phyloP scores from a whole-genome alignment of 2,888 invertebrate species.

The Leptura quadrifasciata region DNA sequence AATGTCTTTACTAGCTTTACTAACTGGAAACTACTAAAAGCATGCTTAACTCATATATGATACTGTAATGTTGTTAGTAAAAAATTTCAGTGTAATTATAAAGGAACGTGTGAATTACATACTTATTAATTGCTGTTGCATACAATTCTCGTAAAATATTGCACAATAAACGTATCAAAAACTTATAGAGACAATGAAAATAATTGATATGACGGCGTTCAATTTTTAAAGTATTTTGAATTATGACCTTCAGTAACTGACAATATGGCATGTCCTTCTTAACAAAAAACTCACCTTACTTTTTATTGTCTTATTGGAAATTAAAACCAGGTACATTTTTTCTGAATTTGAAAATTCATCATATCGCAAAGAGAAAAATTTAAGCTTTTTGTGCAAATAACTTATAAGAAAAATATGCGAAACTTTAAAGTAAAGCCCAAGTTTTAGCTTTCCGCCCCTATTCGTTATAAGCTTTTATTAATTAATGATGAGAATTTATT shows the following conservation, averaged over 20 bases:
- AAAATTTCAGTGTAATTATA: conserved; percentile 13
- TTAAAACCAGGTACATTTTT: neutral
- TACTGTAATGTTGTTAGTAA: conserved; percentile 10
- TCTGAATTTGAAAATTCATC: neutral
- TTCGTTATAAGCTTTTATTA: neutral
- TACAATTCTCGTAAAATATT: neutral
- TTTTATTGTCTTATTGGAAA: neutral
- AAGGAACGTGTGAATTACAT: conserved; percentile 12
- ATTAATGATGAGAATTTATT: neutral
- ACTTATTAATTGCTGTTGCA: neutral
- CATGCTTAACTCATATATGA: conserved; percentile 10
- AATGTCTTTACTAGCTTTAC: conserved; percentile 19
- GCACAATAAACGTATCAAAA: neutral
- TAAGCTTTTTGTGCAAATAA: neutral
- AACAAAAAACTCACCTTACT: neutral
- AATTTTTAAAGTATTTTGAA: neutral
- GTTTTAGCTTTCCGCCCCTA: neutral
- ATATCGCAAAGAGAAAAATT: neutral
- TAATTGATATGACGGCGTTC: neutral
- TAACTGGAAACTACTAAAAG: conserved; percentile 24
- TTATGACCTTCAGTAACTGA: too few relatives aligned
- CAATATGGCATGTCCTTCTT: neutral
- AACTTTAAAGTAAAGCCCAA: neutral
- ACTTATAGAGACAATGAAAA: neutral
- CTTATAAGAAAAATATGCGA: neutral